These are phyloP conservation scores for Lycopodina hypogea DNA, from an alignment of 37 sponge, comb jelly and placozoan species.

Conservation along the genomic window DNA sequence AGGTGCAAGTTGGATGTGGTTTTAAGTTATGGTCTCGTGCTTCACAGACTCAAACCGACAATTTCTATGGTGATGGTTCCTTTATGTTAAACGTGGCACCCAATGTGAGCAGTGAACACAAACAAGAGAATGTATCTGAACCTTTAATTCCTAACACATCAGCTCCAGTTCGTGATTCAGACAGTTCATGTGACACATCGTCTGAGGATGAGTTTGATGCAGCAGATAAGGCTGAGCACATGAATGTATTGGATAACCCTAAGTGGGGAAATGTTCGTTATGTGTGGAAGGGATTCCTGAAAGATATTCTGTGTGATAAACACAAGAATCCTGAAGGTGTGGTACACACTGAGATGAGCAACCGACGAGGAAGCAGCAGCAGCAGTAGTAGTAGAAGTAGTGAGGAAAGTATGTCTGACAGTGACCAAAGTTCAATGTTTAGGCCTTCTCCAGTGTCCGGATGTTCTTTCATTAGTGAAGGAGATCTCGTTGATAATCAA, in stretches of 20 bases:
- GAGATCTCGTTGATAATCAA: slow-evolving; percentile 28
- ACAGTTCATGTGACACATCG: background rate
- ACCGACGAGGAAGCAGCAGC: background rate
- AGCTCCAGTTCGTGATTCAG: too few relatives aligned
- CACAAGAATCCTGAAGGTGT: background rate
- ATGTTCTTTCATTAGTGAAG: slow-evolving; percentile 51
- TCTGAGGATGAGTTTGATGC: slow-evolving; percentile 2
- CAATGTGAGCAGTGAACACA: background rate
- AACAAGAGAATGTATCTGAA: background rate
- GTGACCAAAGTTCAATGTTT: background rate
- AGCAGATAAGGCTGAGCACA: background rate
- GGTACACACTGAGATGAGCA: background rate
- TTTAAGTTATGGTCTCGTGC: slow-evolving; percentile 11
- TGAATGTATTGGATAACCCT: background rate
- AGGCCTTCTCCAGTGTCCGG: slow-evolving; percentile 51
- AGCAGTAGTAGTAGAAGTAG: slow-evolving; percentile 1
- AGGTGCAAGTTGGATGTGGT: slow-evolving; percentile 10
- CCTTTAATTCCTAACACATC: too few relatives aligned
- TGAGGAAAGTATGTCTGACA: background rate
- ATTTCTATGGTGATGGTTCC: too few relatives aligned
- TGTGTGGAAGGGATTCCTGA: background rate
- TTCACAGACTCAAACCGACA: background rate
- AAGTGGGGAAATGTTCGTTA: background rate
- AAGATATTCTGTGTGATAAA: background rate
- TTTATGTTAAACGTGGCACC: too few relatives aligned